Evolutionary conservation across 2,797 vertebrate genomes (phyloP), one percentile per base, ranked within the genome.

Genomic region (Hippocampus kuda): DNA sequence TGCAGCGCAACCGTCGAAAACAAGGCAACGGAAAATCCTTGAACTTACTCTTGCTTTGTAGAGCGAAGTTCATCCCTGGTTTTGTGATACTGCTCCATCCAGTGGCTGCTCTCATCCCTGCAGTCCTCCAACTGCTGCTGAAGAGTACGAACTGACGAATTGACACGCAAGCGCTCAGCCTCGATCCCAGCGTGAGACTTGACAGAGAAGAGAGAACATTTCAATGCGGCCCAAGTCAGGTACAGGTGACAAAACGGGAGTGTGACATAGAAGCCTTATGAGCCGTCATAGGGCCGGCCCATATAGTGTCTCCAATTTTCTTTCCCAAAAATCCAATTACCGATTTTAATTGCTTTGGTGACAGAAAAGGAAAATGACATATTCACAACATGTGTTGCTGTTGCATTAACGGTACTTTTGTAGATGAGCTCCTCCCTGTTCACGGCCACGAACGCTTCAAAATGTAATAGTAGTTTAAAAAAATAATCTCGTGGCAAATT

Each of bases 101-200:
- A 98, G 81, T 98, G 96, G 73, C 80, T 81, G 0, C 90, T 92
- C 84, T 98, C 95, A 44, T 98, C 96, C 0, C 89, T 83, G 61
- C 92, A 94, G 80, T 96, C 95, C 65, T 94, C 93, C 75, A 98
- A 81, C 88, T 98, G 94, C 76, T 89, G 89, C 86, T 95, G 95
- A 6, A 98, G 84, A 24, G 89, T 89, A 46, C 93, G 90, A 41
- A 98, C 86, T 0, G 93, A 85, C 0, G 89, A 11, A 44, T 92
- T 94, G 38, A 97, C 91, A 26, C 94, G 94, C 82, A 93, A 87
- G 42, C 90, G 91, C 86, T 98, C 95, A 0, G 92, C 86, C 84
- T 98, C 96, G 44, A 98, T 87, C 0, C 76, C 90, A 7, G 87
- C 92, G 11, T 95, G 94, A 57, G 94, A 95, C 96, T 98, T 38